These are phyloP conservation scores for Athene cunicularia DNA, from an alignment of 2,113 vertebrate genomes.

Conservation along the genomic window DNA sequence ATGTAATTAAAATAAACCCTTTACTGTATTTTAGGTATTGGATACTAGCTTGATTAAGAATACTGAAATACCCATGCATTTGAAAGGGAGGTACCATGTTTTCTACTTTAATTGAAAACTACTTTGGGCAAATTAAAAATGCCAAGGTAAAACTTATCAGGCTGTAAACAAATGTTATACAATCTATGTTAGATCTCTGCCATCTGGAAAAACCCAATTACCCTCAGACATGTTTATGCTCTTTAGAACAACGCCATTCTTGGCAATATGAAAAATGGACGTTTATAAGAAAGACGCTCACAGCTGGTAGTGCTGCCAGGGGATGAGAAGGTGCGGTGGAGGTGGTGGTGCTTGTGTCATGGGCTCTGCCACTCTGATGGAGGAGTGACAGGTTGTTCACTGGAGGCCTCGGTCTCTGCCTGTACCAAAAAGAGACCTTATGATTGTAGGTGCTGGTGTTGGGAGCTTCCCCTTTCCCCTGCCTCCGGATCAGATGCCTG, in stretches of 20 bases:
- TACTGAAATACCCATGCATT: not conserved
- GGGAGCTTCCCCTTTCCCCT: not conserved
- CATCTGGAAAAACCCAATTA: not conserved
- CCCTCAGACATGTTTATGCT: not conserved
- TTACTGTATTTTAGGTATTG: not conserved
- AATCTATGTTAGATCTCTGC: not conserved
- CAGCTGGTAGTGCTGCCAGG: not conserved
- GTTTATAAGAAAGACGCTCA: not conserved
- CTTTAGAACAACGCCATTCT: not conserved
- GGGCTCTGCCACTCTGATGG: not conserved
- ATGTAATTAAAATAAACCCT: not conserved
- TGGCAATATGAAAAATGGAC: not conserved
- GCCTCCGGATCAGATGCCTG: no score
- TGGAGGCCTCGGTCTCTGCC: not conserved
- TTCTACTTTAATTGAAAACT: not conserved
- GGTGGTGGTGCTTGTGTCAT: not conserved
- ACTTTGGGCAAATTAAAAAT: not conserved
- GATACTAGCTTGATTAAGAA: not conserved
- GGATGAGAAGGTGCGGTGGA: not conserved
- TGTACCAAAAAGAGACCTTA: not conserved
- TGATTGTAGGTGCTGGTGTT: not conserved
- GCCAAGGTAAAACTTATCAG: not conserved
- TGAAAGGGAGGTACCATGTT: not conserved
- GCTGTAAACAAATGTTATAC: not conserved
- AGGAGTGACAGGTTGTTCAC: not conserved